Percentiles rank a stretch among this genome's conserved stretches.
Conservation (phyloP, 2,113 vertebrate genomes). For the Psephotus haematonotus region DNA sequence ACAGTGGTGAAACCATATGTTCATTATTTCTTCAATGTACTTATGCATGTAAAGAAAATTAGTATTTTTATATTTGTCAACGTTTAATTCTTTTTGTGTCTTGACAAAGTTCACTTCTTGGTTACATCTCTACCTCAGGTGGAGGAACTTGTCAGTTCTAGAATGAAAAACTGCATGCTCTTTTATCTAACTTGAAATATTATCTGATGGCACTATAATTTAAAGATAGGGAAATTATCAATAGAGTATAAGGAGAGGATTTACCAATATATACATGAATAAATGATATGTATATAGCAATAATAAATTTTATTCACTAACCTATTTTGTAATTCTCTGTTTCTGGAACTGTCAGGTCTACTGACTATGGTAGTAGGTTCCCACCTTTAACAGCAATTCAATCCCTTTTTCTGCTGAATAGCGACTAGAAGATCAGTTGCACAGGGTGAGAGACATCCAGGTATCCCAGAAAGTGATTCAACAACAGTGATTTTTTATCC, state of each 20-base stretch:
- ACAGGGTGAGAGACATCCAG: not conserved
- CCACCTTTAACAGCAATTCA: not conserved
- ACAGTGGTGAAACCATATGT: not conserved
- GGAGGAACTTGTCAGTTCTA: not conserved
- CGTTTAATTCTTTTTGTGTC: not conserved
- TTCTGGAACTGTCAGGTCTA: not conserved
- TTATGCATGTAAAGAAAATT: not conserved
- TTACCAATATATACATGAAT: not conserved
- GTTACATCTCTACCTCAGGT: not conserved
- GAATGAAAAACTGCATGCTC: not conserved
- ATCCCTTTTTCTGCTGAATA: not conserved
- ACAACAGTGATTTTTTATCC: not conserved
- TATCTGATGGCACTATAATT: not conserved
- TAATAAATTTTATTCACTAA: not conserved
- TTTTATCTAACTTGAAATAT: not conserved
- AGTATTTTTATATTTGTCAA: not conserved
- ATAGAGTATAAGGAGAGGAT: not conserved
- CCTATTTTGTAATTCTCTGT: not conserved
- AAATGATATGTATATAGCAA: not conserved
- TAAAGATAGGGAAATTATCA: not conserved
- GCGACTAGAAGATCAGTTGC: not conserved
- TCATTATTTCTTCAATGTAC: not conserved
- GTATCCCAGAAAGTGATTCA: not conserved
- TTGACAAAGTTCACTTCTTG: not conserved
- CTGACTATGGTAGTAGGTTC: not conserved